Percentiles rank a stretch among this genome's conserved stretches.
Conservation (phyloP, 2,113 vertebrate species). For the Rhinolophus sinicus region DNA sequence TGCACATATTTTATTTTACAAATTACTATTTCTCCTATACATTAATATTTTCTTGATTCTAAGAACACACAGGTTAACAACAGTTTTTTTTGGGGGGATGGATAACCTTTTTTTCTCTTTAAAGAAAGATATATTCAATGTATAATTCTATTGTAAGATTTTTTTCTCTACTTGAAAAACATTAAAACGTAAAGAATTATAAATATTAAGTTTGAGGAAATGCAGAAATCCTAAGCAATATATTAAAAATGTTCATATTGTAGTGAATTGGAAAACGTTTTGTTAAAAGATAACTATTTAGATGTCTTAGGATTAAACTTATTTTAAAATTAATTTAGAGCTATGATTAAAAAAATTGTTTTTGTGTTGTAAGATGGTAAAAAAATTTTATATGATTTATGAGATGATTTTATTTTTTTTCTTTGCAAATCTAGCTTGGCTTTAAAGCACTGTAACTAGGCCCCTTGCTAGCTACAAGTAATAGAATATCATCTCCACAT, state of each 20-base stretch:
- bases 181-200: neutral
- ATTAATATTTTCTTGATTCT: neutral
- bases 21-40: neutral
- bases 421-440: neutral
- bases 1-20: neutral
- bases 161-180: neutral
- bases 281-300: neutral
- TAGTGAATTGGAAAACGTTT: neutral
- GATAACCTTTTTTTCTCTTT: neutral
- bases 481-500: neutral
- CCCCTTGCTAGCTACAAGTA: neutral
- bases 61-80: neutral
- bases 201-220: neutral
- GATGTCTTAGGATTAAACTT: neutral
- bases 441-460: neutral
- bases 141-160: neutral
- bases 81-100: rapidly evolving
- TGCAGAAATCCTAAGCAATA: neutral
- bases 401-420: neutral
- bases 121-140: neutral
- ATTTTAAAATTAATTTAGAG: neutral
- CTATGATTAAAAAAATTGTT: neutral
- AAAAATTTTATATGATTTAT: neutral
- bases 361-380: neutral
- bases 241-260: neutral